Base-by-base conservation (phyloP, 1,140 invertebrate genomes). In the Halesus radiatus region DNA sequence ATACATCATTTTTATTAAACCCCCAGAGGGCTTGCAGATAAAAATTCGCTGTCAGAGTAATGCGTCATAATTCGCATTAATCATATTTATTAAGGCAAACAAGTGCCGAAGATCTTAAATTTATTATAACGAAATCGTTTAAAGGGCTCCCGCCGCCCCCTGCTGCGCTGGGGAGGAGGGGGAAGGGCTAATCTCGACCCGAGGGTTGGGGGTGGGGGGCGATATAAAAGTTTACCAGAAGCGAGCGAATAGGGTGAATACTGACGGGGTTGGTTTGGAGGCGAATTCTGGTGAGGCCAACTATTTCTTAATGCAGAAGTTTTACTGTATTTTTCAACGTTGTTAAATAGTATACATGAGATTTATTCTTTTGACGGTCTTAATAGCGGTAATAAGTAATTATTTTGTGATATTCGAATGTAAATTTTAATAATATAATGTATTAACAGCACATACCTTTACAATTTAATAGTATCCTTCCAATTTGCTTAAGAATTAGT, bases 101-200 rank as follows among this genome's bases (percentile, higher is more conserved):
- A 58, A 58, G 29, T 58, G 72, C 54, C 53, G 29, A 75, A 75
- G 52, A 75, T 56, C 15, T 56, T 58, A 75, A 32, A 75, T 75
- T 75, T 75, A 75, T 75, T 75, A 75, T 75, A 75, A 75, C 72
- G 53, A 58, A 75, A 75, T 75, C 72, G 72, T 75, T 75, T 75
- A 75, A 75, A 37, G 68, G 50, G 7, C 45, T 23, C 54, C 54
- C 54, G 20, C 26, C 53, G 18, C 45, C 68, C 72, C 72, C 32
- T 22, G 52, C 53, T 45, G 37, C 1, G 53, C 52, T 32, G 32
- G 4, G 37, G 37, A 45, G 37, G 37, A 3, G 37, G 37, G 37
- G 13, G 37, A 10, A 0, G 37, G 37, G 23, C 26, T 75, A 75
- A 75, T 56, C 72, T 75, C 54, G 29, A 20, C 53, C 53, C 20